Base-by-base conservation (phyloP, 2,797 vertebrate species). In the Morelia viridis region DNA sequence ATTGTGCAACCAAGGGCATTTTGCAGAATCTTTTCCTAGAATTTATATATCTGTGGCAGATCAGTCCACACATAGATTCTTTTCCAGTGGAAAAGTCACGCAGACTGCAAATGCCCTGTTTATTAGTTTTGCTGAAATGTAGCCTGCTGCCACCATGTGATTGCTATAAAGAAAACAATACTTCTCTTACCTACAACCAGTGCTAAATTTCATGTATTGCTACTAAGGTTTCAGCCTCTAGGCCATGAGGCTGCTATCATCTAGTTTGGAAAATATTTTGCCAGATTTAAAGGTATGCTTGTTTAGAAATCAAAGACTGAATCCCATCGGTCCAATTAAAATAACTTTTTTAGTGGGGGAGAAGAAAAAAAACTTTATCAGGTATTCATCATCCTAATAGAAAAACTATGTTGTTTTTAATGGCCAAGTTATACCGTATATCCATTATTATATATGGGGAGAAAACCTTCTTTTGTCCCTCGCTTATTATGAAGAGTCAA, bases 251-350 rank as follows among this genome's bases (percentile, higher is more conserved):
- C 80, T 88, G 12, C 58, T 86, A 58, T 61, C 84, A 93, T 60
- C 68, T 89, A 62, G 46, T 64, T 22, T 65, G 35, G 28, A 57
- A 62, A 89, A 87, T 91, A 35, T 89, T 89, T 88, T 90, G n/a
- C 64, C 41, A 46, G 24, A 22, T 62, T 41, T 84, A 85, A 88
- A 88, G 4, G 19, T 22, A 2, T 41, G 60, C 31, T 83, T 62
- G 64, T 60, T 71, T 91, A 65, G n/a, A 84, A 71, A 19, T 50
- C 26, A 62, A 86, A 85, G 19, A 41, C 28, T 0, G 26, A 65
- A 80, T 26, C 22, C 46, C 22, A 17, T 76, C 61, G 89, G 46
- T n/a, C 0, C 17, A 13, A 31, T 57, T 83, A 85, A 61, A 46
- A 85, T 7, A 24, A 35, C 26, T 22, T 35, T 68, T 28, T 85